Percentiles rank a stretch among this genome's conserved stretches.
phyloP scores from a whole-genome alignment of 1,140 invertebrate species.

The Saxidomus purpurata region DNA sequence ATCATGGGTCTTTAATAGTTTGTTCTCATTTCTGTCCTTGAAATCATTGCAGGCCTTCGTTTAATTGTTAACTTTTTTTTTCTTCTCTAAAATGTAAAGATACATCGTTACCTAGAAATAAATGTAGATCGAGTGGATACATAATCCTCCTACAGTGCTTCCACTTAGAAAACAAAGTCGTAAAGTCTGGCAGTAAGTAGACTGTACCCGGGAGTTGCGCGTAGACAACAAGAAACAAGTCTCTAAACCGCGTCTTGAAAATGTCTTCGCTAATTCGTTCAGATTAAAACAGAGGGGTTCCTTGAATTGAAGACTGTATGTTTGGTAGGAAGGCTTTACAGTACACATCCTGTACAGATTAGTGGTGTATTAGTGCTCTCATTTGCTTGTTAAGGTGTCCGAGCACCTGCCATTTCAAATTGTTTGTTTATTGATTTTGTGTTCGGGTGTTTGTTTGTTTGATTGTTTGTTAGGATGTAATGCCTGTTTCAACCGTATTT shows the following conservation, averaged over 20 bases:
- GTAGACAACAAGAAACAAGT: neutral
- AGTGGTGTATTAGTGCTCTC: neutral
- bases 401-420: neutral
- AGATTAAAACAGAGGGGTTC: slow-evolving; percentile 34
- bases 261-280: slow-evolving; percentile 39
- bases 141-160: slow-evolving; percentile 8
- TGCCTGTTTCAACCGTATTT: too few relatives aligned
- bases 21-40: too few relatives aligned
- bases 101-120: slow-evolving; percentile 5
- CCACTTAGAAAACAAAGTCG: slow-evolving; percentile 21
- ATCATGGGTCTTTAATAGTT: too few relatives aligned
- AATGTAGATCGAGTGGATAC: neutral
- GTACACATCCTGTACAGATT: slow-evolving; percentile 9
- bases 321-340: neutral
- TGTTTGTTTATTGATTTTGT: neutral
- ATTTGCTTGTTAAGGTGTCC: neutral
- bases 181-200: slow-evolving; percentile 4
- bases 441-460: neutral
- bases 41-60: neutral
- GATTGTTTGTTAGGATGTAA: too few relatives aligned
- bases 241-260: slow-evolving; percentile 17
- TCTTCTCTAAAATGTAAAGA: neutral
- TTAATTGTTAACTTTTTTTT: neutral
- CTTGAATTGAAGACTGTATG: neutral
- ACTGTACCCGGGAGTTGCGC: neutral